Evolutionary conservation across 2,797 vertebrate species (phyloP), one percentile per base, ranked within the genome.

Genomic region (Xenentodon cancila): DNA sequence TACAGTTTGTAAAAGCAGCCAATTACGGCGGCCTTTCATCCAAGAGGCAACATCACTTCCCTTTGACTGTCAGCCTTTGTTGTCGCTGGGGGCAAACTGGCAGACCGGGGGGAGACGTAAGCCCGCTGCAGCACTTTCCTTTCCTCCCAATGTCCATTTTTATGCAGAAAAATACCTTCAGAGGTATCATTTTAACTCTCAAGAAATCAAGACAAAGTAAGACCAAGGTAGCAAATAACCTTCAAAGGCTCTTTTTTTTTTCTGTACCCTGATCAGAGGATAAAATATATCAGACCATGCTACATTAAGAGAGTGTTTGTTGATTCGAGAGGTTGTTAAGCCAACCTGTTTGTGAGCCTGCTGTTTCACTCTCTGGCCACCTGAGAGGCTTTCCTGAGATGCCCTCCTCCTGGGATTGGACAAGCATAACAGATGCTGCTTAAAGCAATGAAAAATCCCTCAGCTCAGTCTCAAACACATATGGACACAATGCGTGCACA

Each of bases 21-120:
- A 90, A 89, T 90, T 91, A 92, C 72, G 59, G 59, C 56, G 56
- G 79, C 81, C 81, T 88, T 89, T 89, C 81, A 89, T 88, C 73
- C 60, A 69, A 66, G 66, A 84, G 72, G 68, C 78, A 79, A 75
- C 80, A 82, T 90, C 60, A 84, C 84, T n/a, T 84, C 37, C 21
- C 51, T 59, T 66, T 17, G 12, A 73, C 80, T 87, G 84, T 84
- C 82, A 77, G 81, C 56, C 65, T 84, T 75, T 79, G 82, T 85
- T 80, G 37, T 40, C 12, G 76, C 75, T 56, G 58, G 34, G 74
- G 64, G 77, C 80, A 75, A 74, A 68, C 75, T 56, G 65, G 68
- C 57, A 64, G 69, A 50, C 58, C 49, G 37, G 58, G 27, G 71
- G 79, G 58, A 78, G 66, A 66, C 68, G 55, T 64, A 71, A 77